Conservation (phyloP, 2,113 vertebrate genomes). For the Dipodomys ordii region DNA sequence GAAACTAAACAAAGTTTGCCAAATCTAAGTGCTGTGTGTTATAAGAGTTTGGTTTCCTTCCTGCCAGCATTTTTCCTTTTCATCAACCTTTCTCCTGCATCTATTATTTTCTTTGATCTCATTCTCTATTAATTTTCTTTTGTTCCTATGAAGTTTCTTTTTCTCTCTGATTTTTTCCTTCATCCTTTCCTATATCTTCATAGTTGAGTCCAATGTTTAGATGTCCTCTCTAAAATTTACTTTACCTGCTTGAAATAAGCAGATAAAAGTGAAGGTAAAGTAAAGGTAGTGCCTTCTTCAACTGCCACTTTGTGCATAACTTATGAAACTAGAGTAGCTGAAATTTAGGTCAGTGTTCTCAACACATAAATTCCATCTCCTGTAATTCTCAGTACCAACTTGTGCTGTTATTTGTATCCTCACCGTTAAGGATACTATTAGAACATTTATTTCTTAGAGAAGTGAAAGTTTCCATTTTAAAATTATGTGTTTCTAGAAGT, state of each 20-base stretch:
- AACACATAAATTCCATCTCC: not conserved
- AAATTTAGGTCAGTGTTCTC: not conserved
- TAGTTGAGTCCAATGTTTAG: too few relatives aligned
- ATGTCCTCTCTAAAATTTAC: too few relatives aligned
- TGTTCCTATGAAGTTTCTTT: not conserved
- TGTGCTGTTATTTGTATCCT: not conserved
- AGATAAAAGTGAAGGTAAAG: accelerated
- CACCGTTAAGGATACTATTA: slow-evolving; percentile 8
- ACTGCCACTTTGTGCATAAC: not conserved
- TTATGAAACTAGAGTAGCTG: not conserved
- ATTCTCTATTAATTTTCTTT: slow-evolving; percentile 29
- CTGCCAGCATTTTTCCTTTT: slow-evolving; percentile 9
- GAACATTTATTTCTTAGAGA: not conserved
- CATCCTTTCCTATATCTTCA: not conserved
- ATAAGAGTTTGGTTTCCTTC: not conserved
- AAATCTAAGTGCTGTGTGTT: not conserved
- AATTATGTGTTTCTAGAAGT: not conserved
- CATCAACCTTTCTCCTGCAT: not conserved
- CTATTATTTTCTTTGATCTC: slow-evolving; percentile 28
- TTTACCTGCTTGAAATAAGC: not conserved
- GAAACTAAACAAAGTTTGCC: slow-evolving; percentile 48
- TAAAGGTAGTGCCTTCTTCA: too few relatives aligned
- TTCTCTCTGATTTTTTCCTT: not conserved
- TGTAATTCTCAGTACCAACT: not conserved
- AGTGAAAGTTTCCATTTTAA: not conserved